Conservation (phyloP, 2,888 invertebrate species). For the Cosmopolites sordidus region DNA sequence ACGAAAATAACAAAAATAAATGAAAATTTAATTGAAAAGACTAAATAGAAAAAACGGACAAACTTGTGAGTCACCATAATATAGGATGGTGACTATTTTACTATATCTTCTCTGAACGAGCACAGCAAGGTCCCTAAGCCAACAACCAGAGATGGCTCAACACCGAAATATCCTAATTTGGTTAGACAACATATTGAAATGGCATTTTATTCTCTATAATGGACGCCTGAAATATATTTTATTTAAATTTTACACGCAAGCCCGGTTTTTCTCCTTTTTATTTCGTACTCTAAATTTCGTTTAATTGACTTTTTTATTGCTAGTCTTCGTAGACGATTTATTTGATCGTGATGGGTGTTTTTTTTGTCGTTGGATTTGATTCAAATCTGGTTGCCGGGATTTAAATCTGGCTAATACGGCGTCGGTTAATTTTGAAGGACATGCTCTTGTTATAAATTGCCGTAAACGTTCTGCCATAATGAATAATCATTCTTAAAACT, state of each 20-base stretch:
- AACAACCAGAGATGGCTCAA: slow-evolving; percentile 14
- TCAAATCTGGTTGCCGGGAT: too few relatives aligned
- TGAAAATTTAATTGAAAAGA: too few relatives aligned
- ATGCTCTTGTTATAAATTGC: too few relatives aligned
- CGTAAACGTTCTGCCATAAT: too few relatives aligned
- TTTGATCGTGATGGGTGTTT: background rate
- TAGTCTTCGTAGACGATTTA: slow-evolving; percentile 19
- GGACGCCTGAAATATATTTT: slow-evolving; percentile 29
- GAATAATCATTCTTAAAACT: too few relatives aligned
- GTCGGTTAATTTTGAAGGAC: too few relatives aligned
- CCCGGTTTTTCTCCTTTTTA: slow-evolving; percentile 19
- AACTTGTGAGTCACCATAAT: too few relatives aligned
- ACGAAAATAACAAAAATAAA: too few relatives aligned
- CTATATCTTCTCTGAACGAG: slow-evolving; percentile 3
- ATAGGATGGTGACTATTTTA: too few relatives aligned
- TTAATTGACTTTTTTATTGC: slow-evolving; percentile 27
- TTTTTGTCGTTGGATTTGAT: too few relatives aligned
- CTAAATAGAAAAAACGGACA: too few relatives aligned
- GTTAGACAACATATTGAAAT: slow-evolving; percentile 35
- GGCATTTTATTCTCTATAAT: slow-evolving; percentile 31
- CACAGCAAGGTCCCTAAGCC: slow-evolving; percentile 7
- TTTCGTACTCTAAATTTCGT: slow-evolving; percentile 26
- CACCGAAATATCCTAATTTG: slow-evolving; percentile 35
- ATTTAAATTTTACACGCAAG: slow-evolving; percentile 29
- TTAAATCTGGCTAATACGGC: too few relatives aligned